Conservation (phyloP, 1,140 invertebrate genomes). For the Heliconius melpomene region DNA sequence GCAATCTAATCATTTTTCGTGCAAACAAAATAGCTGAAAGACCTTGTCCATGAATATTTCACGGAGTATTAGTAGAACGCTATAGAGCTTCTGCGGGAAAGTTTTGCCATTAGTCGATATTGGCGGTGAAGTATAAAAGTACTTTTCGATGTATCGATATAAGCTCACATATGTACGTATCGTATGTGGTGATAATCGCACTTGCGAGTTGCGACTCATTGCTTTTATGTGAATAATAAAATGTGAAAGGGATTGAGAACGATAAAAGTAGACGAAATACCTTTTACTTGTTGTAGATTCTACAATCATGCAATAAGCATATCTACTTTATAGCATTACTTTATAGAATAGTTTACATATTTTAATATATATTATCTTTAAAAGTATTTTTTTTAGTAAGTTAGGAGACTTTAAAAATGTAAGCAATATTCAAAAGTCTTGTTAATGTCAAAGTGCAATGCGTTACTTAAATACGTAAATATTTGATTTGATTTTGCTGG, state of each 20-base stretch:
- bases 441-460: too few species aligned
- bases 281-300: not conserved
- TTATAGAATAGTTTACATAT: too few species aligned
- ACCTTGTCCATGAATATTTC: conserved; percentile 73
- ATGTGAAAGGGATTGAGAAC: not conserved
- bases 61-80: conserved; percentile 64
- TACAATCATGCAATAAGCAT: too few species aligned
- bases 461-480: too few species aligned
- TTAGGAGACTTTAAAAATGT: too few species aligned
- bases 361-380: too few species aligned
- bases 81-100: conserved; percentile 66
- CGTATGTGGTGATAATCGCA: conserved; percentile 12
- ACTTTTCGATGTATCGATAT: conserved; percentile 29
- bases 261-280: too few species aligned
- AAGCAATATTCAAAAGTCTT: too few species aligned
- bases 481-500: too few species aligned
- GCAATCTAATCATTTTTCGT: conserved; percentile 77
- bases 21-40: conserved; percentile 66
- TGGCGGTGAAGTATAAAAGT: conserved; percentile 37
- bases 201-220: conserved; percentile 17
- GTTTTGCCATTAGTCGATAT: conserved; percentile 55
- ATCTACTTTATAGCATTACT: too few species aligned
- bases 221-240: conserved; percentile 27
- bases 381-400: too few species aligned
- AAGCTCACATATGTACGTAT: conserved; percentile 11